Evolutionary conservation across 2,888 invertebrate species (phyloP).

Genomic region (Erebia epiphron): DNA sequence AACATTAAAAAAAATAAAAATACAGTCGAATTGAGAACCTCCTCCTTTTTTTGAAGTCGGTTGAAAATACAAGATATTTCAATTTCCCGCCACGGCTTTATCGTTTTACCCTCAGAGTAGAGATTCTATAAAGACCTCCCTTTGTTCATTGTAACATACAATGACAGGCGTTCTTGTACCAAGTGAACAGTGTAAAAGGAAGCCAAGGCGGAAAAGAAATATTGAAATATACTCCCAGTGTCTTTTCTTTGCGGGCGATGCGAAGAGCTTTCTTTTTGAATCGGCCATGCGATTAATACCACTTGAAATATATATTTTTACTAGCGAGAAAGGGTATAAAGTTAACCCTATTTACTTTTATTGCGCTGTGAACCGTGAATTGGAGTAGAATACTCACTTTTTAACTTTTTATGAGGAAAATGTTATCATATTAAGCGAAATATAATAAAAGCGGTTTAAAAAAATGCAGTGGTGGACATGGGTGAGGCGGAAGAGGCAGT

Average conservation of each 20-base stretch:
- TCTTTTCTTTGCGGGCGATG: slow-evolving; percentile 28
- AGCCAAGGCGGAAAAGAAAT: slow-evolving; percentile 34
- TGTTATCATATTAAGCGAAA: not conserved
- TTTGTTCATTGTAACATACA: slow-evolving; percentile 35
- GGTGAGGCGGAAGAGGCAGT: too few species aligned
- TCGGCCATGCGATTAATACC: slow-evolving; percentile 37
- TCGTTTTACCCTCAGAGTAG: slow-evolving; percentile 23
- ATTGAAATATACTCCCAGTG: slow-evolving; percentile 33
- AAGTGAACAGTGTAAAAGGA: slow-evolving; percentile 39
- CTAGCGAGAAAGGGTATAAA: slow-evolving; percentile 24
- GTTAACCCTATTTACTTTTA: slow-evolving; percentile 27
- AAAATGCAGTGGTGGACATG: too few species aligned
- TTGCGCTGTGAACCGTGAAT: slow-evolving; percentile 8
- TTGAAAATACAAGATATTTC: slow-evolving; percentile 14
- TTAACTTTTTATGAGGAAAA: slow-evolving; percentile 1
- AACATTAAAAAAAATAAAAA: too few species aligned
- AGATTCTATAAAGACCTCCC: slow-evolving; percentile 26
- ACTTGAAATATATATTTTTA: slow-evolving; percentile 39
- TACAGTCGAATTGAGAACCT: too few species aligned
- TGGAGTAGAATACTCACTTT: not conserved
- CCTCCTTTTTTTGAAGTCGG: too few species aligned
- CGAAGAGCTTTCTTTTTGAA: slow-evolving; percentile 32
- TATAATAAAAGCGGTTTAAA: not conserved
- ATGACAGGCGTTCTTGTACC: slow-evolving; percentile 35
- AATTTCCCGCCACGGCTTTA: slow-evolving; percentile 17